Conservation (phyloP, 2,797 vertebrate genomes). For the Tangara arthus region DNA sequence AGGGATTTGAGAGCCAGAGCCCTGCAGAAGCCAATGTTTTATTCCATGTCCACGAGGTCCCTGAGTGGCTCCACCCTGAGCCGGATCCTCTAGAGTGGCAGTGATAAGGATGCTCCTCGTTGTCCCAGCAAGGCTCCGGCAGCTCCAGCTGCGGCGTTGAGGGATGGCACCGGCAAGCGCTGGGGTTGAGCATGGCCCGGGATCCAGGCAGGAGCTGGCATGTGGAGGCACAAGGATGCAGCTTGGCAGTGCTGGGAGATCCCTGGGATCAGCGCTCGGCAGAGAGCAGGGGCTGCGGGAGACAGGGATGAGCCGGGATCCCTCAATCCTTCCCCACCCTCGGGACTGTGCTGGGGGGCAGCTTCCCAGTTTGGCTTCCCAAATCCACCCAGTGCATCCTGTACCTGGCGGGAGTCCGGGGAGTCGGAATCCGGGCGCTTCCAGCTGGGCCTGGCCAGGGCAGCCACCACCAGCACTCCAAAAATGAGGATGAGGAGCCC, state of each 20-base stretch:
- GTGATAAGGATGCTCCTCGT: fast-evolving
- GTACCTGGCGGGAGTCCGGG: constrained; percentile 65
- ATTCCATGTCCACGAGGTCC: background rate
- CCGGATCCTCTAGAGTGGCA: background rate
- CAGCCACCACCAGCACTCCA: constrained; percentile 81
- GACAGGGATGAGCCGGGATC: fast-evolving
- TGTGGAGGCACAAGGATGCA: background rate
- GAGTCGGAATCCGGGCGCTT: constrained; percentile 75
- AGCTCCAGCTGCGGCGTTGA: fast-evolving
- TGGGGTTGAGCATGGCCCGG: background rate
- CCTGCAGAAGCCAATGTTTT: background rate
- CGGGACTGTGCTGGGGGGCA: no score
- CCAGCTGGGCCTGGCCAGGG: constrained; percentile 85
- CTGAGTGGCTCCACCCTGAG: background rate
- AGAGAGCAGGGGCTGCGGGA: background rate
- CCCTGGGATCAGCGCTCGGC: background rate
- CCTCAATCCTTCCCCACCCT: background rate
- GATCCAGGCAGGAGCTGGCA: background rate
- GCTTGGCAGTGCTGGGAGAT: background rate
- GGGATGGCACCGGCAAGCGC: background rate
- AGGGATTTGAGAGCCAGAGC: fast-evolving
- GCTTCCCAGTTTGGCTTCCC: background rate
- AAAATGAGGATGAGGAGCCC: constrained; percentile 85
- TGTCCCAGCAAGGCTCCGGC: fast-evolving
- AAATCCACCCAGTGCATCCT: fast-evolving